Base-by-base conservation (phyloP, 2,797 vertebrate species). In the Pseudochaenichthys georgianus region DNA sequence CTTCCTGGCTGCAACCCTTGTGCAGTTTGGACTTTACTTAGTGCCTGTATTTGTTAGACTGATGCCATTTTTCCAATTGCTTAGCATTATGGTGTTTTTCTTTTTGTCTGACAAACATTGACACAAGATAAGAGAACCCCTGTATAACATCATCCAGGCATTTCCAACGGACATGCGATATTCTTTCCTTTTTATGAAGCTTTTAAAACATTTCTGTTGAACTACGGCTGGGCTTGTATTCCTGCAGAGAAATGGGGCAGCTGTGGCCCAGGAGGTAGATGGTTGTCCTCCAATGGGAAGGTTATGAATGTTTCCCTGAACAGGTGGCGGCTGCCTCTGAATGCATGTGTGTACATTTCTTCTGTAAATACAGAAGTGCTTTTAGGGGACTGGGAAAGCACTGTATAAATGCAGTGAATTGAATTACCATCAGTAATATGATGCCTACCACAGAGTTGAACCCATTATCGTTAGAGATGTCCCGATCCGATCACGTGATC, bases 391-490 rank as follows among this genome's bases (percentile, higher is more conserved):
- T 38, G 34, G 34, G 34, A 38, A 38, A 38, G 34, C 28, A 28
- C 28, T 28, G 28, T 28, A 28, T 28, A 28, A 28, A 28, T 38
- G 34, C 34, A 38, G 34, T 9, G 1, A 7, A 38, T 38, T 38
- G 28, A 28, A 28, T 28, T 38, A 38, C 34, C 34, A 38, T 38
- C 62, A 52, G 73, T 62, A 85, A 71, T 54, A 53, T 42, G 70
- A 77, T 61, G 19, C 73, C 70, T 9, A 51, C 54, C 60, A 42
- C 54, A 69, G 53, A 74, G 57, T 16, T 58, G 34, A 75, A 64
- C 61, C 58, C 61, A 66, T 78, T 80, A 72, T 61, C 0, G 58
- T 64, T n/a, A n/a, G n/a, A n/a, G n/a, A n/a, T n/a, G n/a, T n/a
- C n/a, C n/a, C n/a, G n/a, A n/a, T n/a, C n/a, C n/a, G n/a, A n/a